Base-by-base conservation (phyloP, 2,888 invertebrate species). In the Amphipyra tragopoginis region DNA sequence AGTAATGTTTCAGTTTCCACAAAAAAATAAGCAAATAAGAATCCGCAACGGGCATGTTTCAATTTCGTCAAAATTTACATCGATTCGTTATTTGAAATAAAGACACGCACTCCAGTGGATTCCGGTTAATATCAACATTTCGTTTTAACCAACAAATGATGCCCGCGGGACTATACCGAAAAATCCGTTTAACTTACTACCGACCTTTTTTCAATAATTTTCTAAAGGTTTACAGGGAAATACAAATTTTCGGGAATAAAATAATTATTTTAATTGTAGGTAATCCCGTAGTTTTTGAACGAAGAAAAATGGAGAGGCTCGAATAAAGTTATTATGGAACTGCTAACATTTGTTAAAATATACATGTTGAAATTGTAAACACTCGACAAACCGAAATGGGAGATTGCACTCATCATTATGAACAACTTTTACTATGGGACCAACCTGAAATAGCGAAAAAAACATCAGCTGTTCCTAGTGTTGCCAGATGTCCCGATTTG, bases 51-150 rank as follows among this genome's bases (percentile, higher is more conserved):
- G 39, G 5, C 15, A 11, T 7, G 45, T 74, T 69, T 44, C 11
- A 54, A 62, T 68, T 68, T 42, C 51, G 43, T 10, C 2, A 64
- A 50, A 64, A 54, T 39, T 26, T 44, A 59, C 47, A 45, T 26
- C 3, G 4, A 3, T 6, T 11, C 10, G 42, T 13, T 40, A 58
- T 52, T 60, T 52, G 14, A 14, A 59, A 65, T 42, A 39, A 52
- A 60, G 69, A 55, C 60, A 73, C 48, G 14, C 29, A 44, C 15
- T 13, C 26, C 8, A 39, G 49, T 11, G 45, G 10, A 49, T 54
- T 56, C 45, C 52, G 34, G 66, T 70, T 65, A 49, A 65, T 63
- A 61, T 66, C 65, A 69, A 69, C 56, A 54, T 74, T 61, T 59
- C 50, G 26, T 61, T 73, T 52, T 70, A 55, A 67, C 68, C 49